Evolutionary conservation across 2,888 invertebrate species (phyloP), one percentile per base, ranked within the genome.

Genomic region (Disparrhopalites patrizii): DNA sequence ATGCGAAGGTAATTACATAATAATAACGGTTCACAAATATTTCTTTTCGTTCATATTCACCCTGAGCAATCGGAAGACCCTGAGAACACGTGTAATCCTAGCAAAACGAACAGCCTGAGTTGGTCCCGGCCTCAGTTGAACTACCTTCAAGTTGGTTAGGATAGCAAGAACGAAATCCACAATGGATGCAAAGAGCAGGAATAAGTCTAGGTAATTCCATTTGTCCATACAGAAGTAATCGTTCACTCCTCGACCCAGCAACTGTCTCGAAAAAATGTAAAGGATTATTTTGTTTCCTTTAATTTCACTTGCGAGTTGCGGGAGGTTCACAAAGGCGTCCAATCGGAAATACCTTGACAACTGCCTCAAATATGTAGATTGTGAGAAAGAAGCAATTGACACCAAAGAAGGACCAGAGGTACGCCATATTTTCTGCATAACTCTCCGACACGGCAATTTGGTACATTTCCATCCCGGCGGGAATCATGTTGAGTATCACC

Each of bases 161-260:
- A 57, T 28, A 8, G 31, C 13, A 2, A 57, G 1, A 25, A 13
- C 23, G 23, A 66, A 30, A 20, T 56, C 52, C 1, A 52, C 27
- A 15, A 54, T 1, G 30, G 61, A 55, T 50, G 64, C 79, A 0
- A 82, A 76, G 1, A 85, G 80, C 20, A 84, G 83, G 25, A 81
- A 77, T 62, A 84, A 81, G 68, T 85, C 85, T n/a, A 85, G 76
- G 69, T 81, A 82, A 73, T 85, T 84, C 85, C 85, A 85, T 63
- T 82, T 80, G 0, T 82, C 83, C 31, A 82, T 83, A 33, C 78
- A 80, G 68, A 84, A 81, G 72, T 84, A 85, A 0, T 70, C 68
- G 2, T 36, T 38, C 0, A 62, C 38, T 3, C 71, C 72, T 20
- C 68, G 47, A 25, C 72, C 75, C 50, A 71, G 56, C 50, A 70